Base-by-base conservation (phyloP, 2,797 vertebrate species). In the Hafferia zeledoni region DNA sequence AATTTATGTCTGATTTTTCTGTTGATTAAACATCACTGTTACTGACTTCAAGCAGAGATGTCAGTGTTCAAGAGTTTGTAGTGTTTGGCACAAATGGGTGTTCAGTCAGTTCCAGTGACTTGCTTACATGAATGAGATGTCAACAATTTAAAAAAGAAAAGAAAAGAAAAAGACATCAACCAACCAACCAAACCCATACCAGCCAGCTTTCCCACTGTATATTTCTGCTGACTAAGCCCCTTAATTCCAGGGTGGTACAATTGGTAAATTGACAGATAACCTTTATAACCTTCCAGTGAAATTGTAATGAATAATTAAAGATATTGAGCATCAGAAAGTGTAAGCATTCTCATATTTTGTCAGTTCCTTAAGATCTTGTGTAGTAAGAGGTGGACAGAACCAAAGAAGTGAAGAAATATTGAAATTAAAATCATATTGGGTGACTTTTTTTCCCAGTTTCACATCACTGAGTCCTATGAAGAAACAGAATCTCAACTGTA, bases 61-160 rank as follows among this genome's bases (percentile, higher is more conserved):
- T 5, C 57, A 17, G 3, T 84, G 23, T 82, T 76, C 11, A 30
- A 28, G 43, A 35, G 13, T 53, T 76, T 41, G 15, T 83, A 35
- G 25, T 35, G n/a, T 43, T 14, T 57, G 49, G 31, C 20, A 14
- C 0, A 0, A 55, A 16, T 20, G 18, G 31, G 6, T 5, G 2
- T 67, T 84, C n/a, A 25, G 31, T 79, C 46, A 41, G 31, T 19
- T 67, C 24, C 31, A 28, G 14, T 72, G 72, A 44, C 13, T 61
- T 65, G 39, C 28, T 68, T 83, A 14, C 5, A 5, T 37, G 37
- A 69, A 49, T 44, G 14, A 68, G 4, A 55, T 19, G 7, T 16
- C 77, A 75, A 25, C 20, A 60, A 13, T 10, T 10, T 25, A 25
- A 52, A 65, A 75, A 37, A 30, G 60, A 77, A 35, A 28, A 5